Conservation (phyloP, 2,888 invertebrate species). For the Ophioninae sp. region DNA sequence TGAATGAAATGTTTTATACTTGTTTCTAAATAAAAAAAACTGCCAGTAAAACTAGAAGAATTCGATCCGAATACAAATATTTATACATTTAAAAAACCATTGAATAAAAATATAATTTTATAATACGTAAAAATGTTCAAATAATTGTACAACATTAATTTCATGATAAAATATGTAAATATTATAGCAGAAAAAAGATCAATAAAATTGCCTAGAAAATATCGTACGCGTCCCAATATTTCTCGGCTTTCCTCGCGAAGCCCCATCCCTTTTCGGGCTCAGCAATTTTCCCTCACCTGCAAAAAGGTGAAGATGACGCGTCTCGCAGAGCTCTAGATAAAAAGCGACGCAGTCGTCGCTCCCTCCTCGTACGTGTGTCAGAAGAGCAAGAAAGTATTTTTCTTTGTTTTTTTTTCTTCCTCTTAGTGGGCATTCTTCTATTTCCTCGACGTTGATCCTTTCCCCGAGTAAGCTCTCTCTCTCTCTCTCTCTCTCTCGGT, state of each 20-base stretch:
- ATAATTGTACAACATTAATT: too few species aligned
- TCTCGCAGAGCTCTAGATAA: constrained; percentile 64
- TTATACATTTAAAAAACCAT: too few species aligned
- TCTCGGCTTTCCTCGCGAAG: constrained; percentile 1
- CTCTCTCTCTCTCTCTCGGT: constrained; percentile 21
- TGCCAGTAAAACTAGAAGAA: too few species aligned
- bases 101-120: too few species aligned
- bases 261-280: constrained; percentile 25
- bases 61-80: too few species aligned
- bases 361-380: constrained; percentile 38
- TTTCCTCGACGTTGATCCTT: constrained; percentile 18
- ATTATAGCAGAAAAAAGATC: too few species aligned
- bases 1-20: too few species aligned
- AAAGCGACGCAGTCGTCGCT: constrained; percentile 50
- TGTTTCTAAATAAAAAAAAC: too few species aligned
- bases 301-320: constrained; percentile 64
- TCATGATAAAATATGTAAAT: too few species aligned
- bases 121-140: too few species aligned
- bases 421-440: constrained; percentile 11
- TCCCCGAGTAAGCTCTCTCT: constrained; percentile 13
- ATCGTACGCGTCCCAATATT: not conserved
- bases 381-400: constrained; percentile 49
- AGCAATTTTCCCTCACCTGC: constrained; percentile 48
- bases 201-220: too few species aligned
- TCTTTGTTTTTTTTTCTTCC: not conserved